Evolutionary conservation across 2,113 vertebrate species (phyloP), one percentile per base, ranked within the genome.

Genomic region (Nymphicus hollandicus): DNA sequence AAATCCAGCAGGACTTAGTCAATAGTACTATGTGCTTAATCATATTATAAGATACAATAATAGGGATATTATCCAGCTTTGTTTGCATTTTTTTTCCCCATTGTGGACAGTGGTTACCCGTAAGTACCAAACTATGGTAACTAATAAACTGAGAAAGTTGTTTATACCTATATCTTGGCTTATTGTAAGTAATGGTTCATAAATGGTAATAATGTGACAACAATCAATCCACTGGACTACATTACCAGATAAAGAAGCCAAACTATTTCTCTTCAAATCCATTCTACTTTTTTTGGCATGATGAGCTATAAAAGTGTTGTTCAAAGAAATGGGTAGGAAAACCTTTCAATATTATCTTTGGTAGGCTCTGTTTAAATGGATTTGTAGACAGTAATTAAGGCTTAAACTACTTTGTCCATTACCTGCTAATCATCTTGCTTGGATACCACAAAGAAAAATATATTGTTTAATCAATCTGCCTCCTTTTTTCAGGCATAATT

Each of bases 1-100:
- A 95, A 96, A 89, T 85, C 44, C 41, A 25, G 56, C n/a, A 76
- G 81, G 89, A 80, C 92, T 88, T 86, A 82, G 46, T 92, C 86
- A 92, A 58, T 35, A 89, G 6, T 20, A 44, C 46, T 61, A 28
- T 37, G 64, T 80, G 31, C 17, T 81, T 94, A 94, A 91, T 86
- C 72, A 52, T 86, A 78, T 79, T 19, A 11, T 73, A 81, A 81
- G 78, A 64, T 73, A 83, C 23, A 73, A 84, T 84, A 92, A 84
- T 44, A 60, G 10, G 27, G 22, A 61, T 88, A 70, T 88, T 88
- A 88, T 80, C 35, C 56, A 80, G 33, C 14, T 88, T 86, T 92
- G 16, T 39, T 71, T 88, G 33, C 41, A 79, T 92, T 88, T 89
- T 70, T 79, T 80, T 89, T 81, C 37, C 65, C 28, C 2, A 22